Evolutionary conservation across 2,797 vertebrate species (phyloP).

Genomic region (Triplophysa bombifrons): DNA sequence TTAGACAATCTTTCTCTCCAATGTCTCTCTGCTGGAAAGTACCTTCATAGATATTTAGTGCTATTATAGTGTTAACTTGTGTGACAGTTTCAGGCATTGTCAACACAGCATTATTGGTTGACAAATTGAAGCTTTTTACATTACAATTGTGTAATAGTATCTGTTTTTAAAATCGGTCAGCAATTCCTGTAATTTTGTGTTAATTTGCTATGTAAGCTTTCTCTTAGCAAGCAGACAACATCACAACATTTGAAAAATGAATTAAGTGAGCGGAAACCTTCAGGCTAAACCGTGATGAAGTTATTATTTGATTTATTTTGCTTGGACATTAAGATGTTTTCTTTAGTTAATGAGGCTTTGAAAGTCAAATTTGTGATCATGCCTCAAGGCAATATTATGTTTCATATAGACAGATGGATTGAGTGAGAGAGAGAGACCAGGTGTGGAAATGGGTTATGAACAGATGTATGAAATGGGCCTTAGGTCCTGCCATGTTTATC

Average conservation of each 20-base stretch:
- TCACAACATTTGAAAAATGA: not conserved
- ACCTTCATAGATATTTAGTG: no score
- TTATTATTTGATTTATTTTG: not conserved
- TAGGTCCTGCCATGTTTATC: slow-evolving; percentile 21
- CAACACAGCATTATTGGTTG: not conserved
- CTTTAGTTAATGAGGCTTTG: not conserved
- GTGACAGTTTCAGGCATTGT: not conserved
- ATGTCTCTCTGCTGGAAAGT: no score
- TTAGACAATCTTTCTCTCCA: no score
- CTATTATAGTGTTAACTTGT: not conserved
- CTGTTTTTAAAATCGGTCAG: no score
- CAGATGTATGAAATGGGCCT: slow-evolving; percentile 29
- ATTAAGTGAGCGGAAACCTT: not conserved
- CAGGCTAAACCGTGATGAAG: not conserved
- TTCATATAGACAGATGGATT: slow-evolving; percentile 9
- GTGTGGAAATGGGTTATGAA: slow-evolving; percentile 32
- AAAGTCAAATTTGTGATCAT: slow-evolving; percentile 18
- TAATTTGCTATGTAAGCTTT: not conserved
- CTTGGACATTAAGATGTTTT: not conserved
- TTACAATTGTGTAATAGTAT: no score
- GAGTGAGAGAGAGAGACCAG: slow-evolving; percentile 20
- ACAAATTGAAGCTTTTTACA: no score
- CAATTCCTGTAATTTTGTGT: not conserved
- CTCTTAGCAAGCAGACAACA: not conserved
- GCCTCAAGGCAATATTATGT: slow-evolving; percentile 9